phyloP scores from a whole-genome alignment of 2,888 invertebrate genomes.

The Pollenia amentaria region DNA sequence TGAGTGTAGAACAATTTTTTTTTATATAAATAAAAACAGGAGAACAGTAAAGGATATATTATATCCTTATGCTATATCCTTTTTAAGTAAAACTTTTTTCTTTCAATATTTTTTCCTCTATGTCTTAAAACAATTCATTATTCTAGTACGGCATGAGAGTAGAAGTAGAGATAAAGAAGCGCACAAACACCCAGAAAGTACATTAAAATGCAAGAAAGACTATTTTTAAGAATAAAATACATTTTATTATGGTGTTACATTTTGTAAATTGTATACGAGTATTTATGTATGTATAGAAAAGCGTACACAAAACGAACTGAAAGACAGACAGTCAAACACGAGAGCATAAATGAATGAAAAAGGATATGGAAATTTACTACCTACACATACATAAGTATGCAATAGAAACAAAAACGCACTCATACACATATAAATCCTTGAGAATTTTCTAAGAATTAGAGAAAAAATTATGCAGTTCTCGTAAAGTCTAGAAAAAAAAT shows the following conservation, averaged over 20 bases:
- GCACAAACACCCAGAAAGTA: constrained; percentile 10
- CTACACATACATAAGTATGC: background rate
- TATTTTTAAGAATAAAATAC: constrained; percentile 58
- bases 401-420: background rate
- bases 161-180: background rate
- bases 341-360: constrained; percentile 1
- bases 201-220: constrained; percentile 61
- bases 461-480: constrained; percentile 9
- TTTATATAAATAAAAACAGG: constrained; percentile 10
- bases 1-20: background rate
- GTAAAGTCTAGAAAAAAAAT: background rate
- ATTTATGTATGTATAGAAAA: constrained; percentile 10
- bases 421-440: constrained; percentile 28
- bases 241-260: constrained; percentile 65
- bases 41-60: constrained; percentile 39
- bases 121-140: constrained; percentile 41
- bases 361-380: constrained; percentile 8
- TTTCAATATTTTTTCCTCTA: background rate
- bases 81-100: constrained; percentile 9
- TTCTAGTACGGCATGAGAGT: background rate
- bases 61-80: constrained; percentile 49
- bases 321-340: background rate
- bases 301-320: too few species aligned
- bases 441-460: constrained; percentile 30
- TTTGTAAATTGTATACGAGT: constrained; percentile 42